Percentiles rank a stretch among this genome's conserved stretches.
Evolutionary conservation across 2,113 vertebrate genomes (phyloP).

Genomic region (Xenopus borealis): DNA sequence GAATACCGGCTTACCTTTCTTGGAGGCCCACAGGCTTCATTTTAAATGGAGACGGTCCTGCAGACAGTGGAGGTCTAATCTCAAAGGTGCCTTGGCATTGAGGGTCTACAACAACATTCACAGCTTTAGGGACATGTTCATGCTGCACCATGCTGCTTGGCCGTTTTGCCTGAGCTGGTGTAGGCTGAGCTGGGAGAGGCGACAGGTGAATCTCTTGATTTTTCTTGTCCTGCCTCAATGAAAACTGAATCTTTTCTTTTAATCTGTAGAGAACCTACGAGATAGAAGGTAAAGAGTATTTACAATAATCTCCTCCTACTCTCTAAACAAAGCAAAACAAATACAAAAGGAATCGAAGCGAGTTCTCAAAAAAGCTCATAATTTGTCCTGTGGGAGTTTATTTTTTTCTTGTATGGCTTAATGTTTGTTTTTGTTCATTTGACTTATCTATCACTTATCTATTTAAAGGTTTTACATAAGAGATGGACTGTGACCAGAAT

Average conservation of each 20-base stretch:
- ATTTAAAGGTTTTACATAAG: neutral
- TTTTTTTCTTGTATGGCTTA: slow-evolving; percentile 32
- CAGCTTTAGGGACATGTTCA: slow-evolving; percentile 66
- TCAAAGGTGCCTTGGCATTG: slow-evolving; percentile 70
- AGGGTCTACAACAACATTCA: slow-evolving; percentile 66
- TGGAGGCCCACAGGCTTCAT: slow-evolving; percentile 93
- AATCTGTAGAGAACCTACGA: slow-evolving; percentile 86
- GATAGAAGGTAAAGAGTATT: slow-evolving; percentile 47
- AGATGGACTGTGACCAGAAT: too few relatives aligned
- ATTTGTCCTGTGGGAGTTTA: slow-evolving; percentile 30
- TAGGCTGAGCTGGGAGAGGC: slow-evolving; percentile 60
- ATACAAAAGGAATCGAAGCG: slow-evolving; percentile 36
- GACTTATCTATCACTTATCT: neutral
- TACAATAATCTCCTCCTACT: slow-evolving; percentile 31
- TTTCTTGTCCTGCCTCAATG: slow-evolving; percentile 81
- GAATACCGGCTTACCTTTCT: slow-evolving; percentile 72
- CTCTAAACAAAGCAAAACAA: slow-evolving; percentile 44
- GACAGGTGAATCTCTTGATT: slow-evolving; percentile 76
- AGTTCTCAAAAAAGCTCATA: slow-evolving; percentile 33
- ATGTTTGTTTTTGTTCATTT: slow-evolving; percentile 19
- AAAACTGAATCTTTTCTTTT: slow-evolving; percentile 84
- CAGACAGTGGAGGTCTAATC: slow-evolving; percentile 69
- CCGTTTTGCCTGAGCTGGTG: slow-evolving; percentile 65
- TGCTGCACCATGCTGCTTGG: slow-evolving; percentile 83
- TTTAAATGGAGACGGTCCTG: slow-evolving; percentile 87